Evolutionary conservation across 2,888 invertebrate species (phyloP), one percentile per base, ranked within the genome.

Genomic region (Pristionchus japonicus): DNA sequence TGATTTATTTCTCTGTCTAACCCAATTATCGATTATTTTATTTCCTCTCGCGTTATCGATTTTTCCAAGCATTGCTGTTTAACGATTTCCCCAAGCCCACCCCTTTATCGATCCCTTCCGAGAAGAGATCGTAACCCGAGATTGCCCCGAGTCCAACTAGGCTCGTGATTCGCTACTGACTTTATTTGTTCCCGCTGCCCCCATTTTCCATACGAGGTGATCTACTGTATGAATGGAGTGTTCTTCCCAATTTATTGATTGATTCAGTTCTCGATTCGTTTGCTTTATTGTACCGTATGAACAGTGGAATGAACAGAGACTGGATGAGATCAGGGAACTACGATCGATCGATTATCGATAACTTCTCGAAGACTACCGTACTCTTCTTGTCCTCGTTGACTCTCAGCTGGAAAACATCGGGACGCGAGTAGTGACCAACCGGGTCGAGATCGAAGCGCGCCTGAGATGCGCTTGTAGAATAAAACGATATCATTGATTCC

Each of bases 371-470:
- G 70, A 57, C 70, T 47, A 91, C 89, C 23, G 89, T 90, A 27
- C 84, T 88, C 88, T 88, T 52, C 17, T 88, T 70, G 15, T 88
- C 61, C 85, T 91, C 91, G 87, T 91, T 90, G 34, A 92, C 92
- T 64, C 34, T 88, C 49, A 92, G 86, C 87, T 91, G 89, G 89
- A 92, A 92, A 3, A 92, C 89, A 77, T 92, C 92, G 0, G 92
- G 92, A 27, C 92, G 52, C 70, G 89, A 89, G 88, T 92, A 92
- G 83, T 92, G 92, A n/a, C 92, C 92, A 37, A 90, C 89, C 37
- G 89, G 89, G 61, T 92, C 92, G 88, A 92, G 84, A 88, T 92
- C 92, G 89, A 92, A 92, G 20, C 90, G 91, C 9, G 90, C 57
- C 84, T 83, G 67, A 40, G 43, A n/a, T n/a, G n/a, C n/a, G n/a